Conservation (phyloP, 1,140 invertebrate species). For the Laupala kohalensis region DNA sequence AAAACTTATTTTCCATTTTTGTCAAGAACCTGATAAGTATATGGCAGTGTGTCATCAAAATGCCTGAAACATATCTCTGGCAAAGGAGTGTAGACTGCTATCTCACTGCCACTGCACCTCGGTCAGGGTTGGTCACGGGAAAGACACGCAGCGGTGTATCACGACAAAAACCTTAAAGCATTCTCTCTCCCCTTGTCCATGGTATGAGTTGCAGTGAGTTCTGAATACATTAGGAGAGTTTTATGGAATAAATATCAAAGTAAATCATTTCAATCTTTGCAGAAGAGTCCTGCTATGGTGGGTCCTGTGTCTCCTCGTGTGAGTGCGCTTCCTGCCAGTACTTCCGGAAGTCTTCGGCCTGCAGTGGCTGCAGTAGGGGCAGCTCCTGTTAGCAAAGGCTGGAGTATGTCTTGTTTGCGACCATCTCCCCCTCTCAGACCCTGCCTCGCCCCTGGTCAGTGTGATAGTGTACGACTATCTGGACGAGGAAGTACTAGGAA, state of each 20-base stretch:
- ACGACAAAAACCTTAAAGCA: no score
- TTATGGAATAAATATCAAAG: no score
- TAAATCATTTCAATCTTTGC: neutral
- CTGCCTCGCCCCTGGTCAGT: conserved; percentile 36
- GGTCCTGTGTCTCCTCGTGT: conserved; percentile 10
- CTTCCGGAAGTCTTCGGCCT: neutral
- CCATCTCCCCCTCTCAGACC: conserved; percentile 65
- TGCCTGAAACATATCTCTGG: no score
- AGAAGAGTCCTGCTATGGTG: neutral
- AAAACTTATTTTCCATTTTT: no score
- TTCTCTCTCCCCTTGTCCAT: no score
- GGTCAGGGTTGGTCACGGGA: no score
- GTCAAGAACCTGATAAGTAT: no score
- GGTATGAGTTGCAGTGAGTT: no score
- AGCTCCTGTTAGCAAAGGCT: conserved; percentile 23
- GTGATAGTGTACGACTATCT: conserved; percentile 20
- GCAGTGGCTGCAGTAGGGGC: neutral
- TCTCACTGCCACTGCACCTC: no score
- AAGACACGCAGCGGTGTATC: no score
- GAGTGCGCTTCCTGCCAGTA: conserved; percentile 7
- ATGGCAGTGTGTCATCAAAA: no score
- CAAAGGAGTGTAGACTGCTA: no score
- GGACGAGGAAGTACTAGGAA: conserved; percentile 21
- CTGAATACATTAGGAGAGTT: neutral
- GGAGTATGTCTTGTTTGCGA: conserved; percentile 64